phyloP scores from a whole-genome alignment of 2,797 vertebrate species.

The Gallirallus australis region DNA sequence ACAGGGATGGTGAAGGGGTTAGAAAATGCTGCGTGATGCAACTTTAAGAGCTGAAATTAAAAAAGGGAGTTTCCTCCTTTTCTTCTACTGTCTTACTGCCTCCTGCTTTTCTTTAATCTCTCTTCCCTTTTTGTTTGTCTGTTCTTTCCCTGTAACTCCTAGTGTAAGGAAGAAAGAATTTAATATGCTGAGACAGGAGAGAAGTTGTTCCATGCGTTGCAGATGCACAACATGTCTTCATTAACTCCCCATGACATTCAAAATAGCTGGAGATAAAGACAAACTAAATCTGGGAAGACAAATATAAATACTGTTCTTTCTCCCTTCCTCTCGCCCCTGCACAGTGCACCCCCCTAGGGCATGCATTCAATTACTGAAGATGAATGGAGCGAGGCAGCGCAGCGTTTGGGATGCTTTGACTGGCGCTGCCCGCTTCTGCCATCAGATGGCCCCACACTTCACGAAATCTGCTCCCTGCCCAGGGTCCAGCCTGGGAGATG shows the following conservation, averaged over 20 bases:
- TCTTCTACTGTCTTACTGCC: not conserved
- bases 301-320: slow-evolving; percentile 30
- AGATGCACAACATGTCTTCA: slow-evolving; percentile 75
- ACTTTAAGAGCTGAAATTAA: not conserved
- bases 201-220: slow-evolving; percentile 61
- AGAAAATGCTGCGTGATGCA: not conserved
- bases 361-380: slow-evolving; percentile 64
- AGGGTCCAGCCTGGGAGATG: not conserved
- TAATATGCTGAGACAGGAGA: slow-evolving; percentile 71
- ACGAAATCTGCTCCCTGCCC: not conserved
- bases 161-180: slow-evolving; percentile 57
- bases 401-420: not conserved
- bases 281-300: slow-evolving; percentile 71
- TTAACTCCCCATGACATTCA: slow-evolving; percentile 80
- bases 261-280: slow-evolving; percentile 77
- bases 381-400: slow-evolving; percentile 50
- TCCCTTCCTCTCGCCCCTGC: not conserved
- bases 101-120: slow-evolving; percentile 19
- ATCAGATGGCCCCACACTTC: slow-evolving; percentile 71
- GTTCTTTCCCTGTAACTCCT: slow-evolving; percentile 29
- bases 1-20: not conserved
- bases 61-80: not conserved
- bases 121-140: not conserved
- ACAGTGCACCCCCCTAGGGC: slow-evolving; percentile 59
- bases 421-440: slow-evolving; percentile 16